A percentile compares a stretch with the other conserved stretches of the same genome.
These are phyloP conservation scores for Ischnura elegans DNA, from an alignment of 2,888 invertebrate genomes.

Conservation along the genomic window DNA sequence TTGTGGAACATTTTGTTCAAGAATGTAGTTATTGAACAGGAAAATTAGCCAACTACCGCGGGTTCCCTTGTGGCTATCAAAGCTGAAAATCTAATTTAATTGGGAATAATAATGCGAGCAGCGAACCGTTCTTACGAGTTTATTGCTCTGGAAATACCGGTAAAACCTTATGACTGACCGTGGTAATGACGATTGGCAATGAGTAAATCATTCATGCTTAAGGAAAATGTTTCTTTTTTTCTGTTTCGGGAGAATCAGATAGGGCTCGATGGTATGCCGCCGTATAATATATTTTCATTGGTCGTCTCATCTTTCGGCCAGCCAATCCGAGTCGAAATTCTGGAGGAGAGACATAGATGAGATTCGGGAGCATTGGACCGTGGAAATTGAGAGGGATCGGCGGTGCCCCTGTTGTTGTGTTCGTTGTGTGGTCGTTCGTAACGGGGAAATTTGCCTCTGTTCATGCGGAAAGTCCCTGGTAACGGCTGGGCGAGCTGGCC, in stretches of 20 bases:
- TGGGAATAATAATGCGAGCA: no score
- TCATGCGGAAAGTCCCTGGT: slow-evolving; percentile 8
- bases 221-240: background rate
- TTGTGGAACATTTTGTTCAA: no score
- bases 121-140: no score
- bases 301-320: background rate
- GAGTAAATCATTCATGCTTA: no score
- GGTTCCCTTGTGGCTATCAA: no score
- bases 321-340: background rate
- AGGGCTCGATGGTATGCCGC: background rate
- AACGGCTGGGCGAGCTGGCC: background rate
- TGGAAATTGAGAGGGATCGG: background rate
- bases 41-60: no score
- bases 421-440: background rate
- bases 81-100: no score
- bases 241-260: background rate
- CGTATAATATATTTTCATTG: background rate
- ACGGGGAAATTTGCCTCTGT: slow-evolving; percentile 15
- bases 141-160: no score
- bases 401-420: background rate
- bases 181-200: no score
- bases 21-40: no score
- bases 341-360: background rate
- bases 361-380: slow-evolving; percentile 30
- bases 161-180: no score